Evolutionary conservation across 2,113 vertebrate genomes (phyloP).

Genomic region (Scomber japonicus): DNA sequence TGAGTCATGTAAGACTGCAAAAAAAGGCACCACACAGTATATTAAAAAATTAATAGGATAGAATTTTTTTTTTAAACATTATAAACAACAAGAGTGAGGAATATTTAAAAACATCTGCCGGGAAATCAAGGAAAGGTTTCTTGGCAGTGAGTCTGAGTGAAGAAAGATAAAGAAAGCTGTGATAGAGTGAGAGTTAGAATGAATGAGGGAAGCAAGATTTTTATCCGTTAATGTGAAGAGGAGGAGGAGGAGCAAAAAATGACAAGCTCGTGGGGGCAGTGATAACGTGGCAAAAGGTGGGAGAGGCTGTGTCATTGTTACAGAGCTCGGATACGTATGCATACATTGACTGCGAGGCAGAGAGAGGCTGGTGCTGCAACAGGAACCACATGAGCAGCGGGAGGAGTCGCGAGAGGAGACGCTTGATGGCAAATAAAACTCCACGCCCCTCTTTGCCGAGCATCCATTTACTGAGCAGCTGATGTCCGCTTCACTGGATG

Average conservation of each 20-base stretch:
- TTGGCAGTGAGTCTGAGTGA: slow-evolving; percentile 17
- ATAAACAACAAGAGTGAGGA: slow-evolving; percentile 10
- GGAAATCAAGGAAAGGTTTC: not conserved
- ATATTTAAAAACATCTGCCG: slow-evolving; percentile 32
- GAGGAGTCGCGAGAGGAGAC: slow-evolving; percentile 61
- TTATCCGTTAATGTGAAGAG: slow-evolving; percentile 34
- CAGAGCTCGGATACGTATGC: slow-evolving; percentile 9
- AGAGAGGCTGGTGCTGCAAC: slow-evolving; percentile 62
- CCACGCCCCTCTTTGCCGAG: slow-evolving; percentile 71
- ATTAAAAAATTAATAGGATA: slow-evolving; percentile 54
- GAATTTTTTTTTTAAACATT: slow-evolving; percentile 26
- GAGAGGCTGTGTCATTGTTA: slow-evolving; percentile 65
- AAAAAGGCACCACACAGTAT: slow-evolving; percentile 49
- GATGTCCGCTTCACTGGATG: slow-evolving; percentile 54
- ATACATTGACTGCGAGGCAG: slow-evolving; percentile 2
- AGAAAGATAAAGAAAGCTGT: slow-evolving; percentile 38
- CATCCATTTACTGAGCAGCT: slow-evolving; percentile 75
- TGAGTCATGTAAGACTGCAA: slow-evolving; percentile 80
- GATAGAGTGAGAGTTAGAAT: slow-evolving; percentile 15
- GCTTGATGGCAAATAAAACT: slow-evolving; percentile 55
- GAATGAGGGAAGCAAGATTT: slow-evolving; percentile 24
- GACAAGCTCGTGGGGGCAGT: not conserved
- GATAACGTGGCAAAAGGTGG: slow-evolving; percentile 56
- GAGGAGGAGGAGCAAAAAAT: slow-evolving; percentile 7
- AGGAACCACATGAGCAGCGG: slow-evolving; percentile 61